phyloP scores from a whole-genome alignment of 2,888 invertebrate genomes.

The Dioctria linearis region DNA sequence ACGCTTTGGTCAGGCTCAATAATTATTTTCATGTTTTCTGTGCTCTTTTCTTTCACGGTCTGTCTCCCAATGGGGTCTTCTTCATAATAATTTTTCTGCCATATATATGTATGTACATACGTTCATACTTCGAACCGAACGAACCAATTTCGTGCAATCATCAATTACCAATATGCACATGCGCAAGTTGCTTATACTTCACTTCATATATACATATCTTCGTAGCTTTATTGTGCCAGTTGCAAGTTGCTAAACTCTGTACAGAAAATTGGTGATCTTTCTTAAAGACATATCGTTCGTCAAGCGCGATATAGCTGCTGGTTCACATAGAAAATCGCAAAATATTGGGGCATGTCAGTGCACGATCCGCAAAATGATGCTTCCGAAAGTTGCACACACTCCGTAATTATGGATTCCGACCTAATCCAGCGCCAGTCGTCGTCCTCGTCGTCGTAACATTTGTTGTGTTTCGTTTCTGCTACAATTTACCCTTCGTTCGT shows the following conservation, averaged over 20 bases:
- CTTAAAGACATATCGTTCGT: conserved; percentile 50
- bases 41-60: conserved; percentile 49
- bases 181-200: background rate
- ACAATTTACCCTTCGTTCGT: no score
- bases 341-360: conserved; percentile 54
- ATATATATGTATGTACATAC: background rate
- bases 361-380: conserved; percentile 55
- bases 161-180: conserved; percentile 53
- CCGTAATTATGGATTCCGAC: conserved; percentile 46
- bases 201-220: no score
- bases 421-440: conserved; percentile 17
- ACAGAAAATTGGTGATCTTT: conserved; percentile 12
- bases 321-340: conserved; percentile 52
- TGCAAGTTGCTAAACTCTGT: background rate
- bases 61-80: conserved; percentile 48
- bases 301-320: background rate
- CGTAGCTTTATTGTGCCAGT: background rate
- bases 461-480: no score
- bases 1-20: conserved; percentile 40
- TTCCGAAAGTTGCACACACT: conserved; percentile 47
- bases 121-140: background rate
- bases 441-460: background rate
- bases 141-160: conserved; percentile 51
- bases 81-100: conserved; percentile 29
- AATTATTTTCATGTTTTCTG: conserved; percentile 32